Conservation (phyloP, 1,140 invertebrate species). For the Akabosia matsudoensis region DNA sequence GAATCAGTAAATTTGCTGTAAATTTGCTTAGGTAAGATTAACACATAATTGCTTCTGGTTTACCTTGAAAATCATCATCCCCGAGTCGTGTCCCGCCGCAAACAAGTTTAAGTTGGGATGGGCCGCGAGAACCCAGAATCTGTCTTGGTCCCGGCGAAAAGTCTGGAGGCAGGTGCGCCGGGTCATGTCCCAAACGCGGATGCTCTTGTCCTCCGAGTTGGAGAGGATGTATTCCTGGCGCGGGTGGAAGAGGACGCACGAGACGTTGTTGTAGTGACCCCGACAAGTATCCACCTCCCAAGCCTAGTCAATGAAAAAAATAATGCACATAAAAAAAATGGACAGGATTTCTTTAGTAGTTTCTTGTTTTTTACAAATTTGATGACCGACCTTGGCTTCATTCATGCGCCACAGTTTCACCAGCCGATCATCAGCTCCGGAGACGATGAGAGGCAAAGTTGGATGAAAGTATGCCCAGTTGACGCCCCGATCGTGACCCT, state of each 20-base stretch:
- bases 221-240: slow-evolving; percentile 94
- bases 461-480: slow-evolving; percentile 99
- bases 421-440: slow-evolving; percentile 95
- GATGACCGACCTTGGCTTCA: slow-evolving; percentile 71
- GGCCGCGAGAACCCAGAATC: slow-evolving; percentile 92
- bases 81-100: slow-evolving; percentile 93
- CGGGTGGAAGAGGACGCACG: slow-evolving; percentile 95
- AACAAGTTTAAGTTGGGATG: slow-evolving; percentile 85
- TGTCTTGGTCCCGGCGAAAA: slow-evolving; percentile 89
- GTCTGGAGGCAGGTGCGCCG: slow-evolving; percentile 96
- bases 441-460: slow-evolving; percentile 89
- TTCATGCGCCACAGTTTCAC: slow-evolving; percentile 99
- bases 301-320: slow-evolving; percentile 58
- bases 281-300: slow-evolving; percentile 99
- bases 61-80: slow-evolving; percentile 74
- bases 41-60: no score
- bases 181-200: slow-evolving; percentile 98
- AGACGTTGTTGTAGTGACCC: slow-evolving; percentile 99
- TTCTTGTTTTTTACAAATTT: slow-evolving; percentile 20
- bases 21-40: no score
- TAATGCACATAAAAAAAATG: not conserved
- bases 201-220: slow-evolving; percentile 97
- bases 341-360: not conserved
- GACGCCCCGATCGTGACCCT: slow-evolving; percentile 95
- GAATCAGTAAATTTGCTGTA: not conserved